These are phyloP conservation scores for Oreochromis tanganicae DNA, from an alignment of 2,113 vertebrate genomes.

Conservation along the genomic window DNA sequence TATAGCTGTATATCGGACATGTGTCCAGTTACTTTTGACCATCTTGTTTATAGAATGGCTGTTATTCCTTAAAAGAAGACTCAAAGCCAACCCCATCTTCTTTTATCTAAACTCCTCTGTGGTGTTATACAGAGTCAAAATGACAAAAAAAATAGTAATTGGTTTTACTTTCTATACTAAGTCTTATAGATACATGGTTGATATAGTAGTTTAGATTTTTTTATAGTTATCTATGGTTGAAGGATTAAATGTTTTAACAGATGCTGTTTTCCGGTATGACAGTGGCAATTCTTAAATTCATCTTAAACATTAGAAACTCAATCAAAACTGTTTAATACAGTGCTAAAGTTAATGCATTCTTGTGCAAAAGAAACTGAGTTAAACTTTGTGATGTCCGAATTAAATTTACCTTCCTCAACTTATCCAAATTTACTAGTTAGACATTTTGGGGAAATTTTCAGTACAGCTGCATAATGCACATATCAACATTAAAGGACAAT, in stretches of 20 bases:
- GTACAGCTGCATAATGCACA: not conserved
- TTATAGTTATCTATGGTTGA: not conserved
- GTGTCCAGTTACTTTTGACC: not conserved
- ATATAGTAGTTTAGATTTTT: not conserved
- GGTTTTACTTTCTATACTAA: not conserved
- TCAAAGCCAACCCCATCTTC: not conserved
- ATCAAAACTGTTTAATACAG: not conserved
- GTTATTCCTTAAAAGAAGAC: not conserved
- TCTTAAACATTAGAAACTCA: not conserved
- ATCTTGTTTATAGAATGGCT: not conserved
- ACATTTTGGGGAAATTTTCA: not conserved
- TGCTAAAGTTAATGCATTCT: not conserved
- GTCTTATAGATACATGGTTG: constrained; percentile 34
- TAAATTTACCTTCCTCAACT: not conserved
- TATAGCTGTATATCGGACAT: not conserved
- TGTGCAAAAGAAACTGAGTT: not conserved
- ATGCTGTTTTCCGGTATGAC: not conserved
- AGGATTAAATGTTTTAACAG: not conserved
- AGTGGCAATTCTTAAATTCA: not conserved
- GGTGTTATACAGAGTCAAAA: not conserved
- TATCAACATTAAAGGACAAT: not conserved
- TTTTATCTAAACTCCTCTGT: not conserved
- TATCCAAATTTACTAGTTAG: not conserved
- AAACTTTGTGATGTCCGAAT: not conserved
- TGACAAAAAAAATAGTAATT: not conserved